Evolutionary conservation across 53 echinoderm and acorn worm genomes (phyloP).

Genomic region (Echinarachnius parma): DNA sequence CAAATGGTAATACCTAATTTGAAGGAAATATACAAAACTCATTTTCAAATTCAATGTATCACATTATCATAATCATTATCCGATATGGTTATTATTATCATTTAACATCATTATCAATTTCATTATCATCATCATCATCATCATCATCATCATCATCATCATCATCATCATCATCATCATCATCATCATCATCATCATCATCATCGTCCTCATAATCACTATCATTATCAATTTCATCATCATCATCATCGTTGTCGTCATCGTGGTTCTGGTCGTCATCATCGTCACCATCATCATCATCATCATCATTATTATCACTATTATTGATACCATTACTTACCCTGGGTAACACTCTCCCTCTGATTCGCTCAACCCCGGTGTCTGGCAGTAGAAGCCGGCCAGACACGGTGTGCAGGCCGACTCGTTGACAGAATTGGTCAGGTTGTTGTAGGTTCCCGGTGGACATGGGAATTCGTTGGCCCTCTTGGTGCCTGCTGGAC

Average conservation of each 20-base stretch:
- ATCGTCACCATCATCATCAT: slow-evolving; percentile 1
- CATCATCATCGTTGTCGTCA: slow-evolving; percentile 13
- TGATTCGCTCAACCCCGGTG: slow-evolving; percentile 64
- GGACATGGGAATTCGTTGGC: slow-evolving; percentile 88
- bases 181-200: background rate
- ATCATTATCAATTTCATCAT: background rate
- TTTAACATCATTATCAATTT: background rate
- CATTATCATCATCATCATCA: background rate
- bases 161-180: background rate
- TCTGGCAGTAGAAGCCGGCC: slow-evolving; percentile 77
- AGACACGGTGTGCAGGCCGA: slow-evolving; percentile 71
- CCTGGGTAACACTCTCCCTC: slow-evolving; percentile 84
- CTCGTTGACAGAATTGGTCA: slow-evolving; percentile 67
- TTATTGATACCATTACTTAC: slow-evolving; percentile 40
- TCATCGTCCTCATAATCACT: background rate
- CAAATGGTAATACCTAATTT: slow-evolving; percentile 74
- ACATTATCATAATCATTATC: too few species aligned
- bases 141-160: background rate
- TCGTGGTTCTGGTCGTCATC: background rate
- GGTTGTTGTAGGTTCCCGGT: slow-evolving; percentile 78
- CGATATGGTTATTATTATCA: background rate
- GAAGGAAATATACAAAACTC: background rate
- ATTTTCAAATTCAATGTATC: too few species aligned
- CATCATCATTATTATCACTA: slow-evolving; percentile 11
- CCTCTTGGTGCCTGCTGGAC: slow-evolving; percentile 68